These are phyloP conservation scores for Diorhabda carinulata DNA, from an alignment of 1,140 invertebrate species.

Conservation along the genomic window DNA sequence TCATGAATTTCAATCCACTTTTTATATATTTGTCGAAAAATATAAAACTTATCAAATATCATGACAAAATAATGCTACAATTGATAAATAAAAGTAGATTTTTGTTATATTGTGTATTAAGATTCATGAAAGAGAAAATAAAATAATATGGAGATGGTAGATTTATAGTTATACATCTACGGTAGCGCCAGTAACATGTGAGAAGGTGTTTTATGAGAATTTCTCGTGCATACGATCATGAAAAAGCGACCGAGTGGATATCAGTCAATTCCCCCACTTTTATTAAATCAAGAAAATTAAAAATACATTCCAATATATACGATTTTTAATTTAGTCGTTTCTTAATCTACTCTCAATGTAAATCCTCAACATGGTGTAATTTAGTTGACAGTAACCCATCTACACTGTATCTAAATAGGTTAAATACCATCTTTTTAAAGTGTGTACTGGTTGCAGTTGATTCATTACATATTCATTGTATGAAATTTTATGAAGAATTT, in stretches of 20 bases:
- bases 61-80: too few species aligned
- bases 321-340: not conserved
- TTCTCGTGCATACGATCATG: slow-evolving; percentile 23
- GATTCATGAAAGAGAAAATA: too few species aligned
- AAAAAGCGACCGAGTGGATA: not conserved
- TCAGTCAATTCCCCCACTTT: slow-evolving; percentile 4
- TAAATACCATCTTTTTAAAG: not conserved
- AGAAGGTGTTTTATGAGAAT: slow-evolving; percentile 31
- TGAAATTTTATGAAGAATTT: too few species aligned
- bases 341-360: not conserved
- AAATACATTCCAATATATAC: not conserved
- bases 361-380: not conserved
- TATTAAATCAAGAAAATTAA: not conserved
- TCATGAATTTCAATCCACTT: too few species aligned
- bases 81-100: too few species aligned
- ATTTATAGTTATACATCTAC: not conserved
- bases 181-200: slow-evolving; percentile 35
- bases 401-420: not conserved
- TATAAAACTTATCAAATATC: too few species aligned
- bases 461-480: too few species aligned
- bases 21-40: too few species aligned
- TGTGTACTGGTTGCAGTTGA: too few species aligned
- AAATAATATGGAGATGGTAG: too few species aligned
- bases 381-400: not conserved
- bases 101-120: too few species aligned